Conservation (phyloP, 2,888 invertebrate genomes). For the Pristionchus arcanus region DNA sequence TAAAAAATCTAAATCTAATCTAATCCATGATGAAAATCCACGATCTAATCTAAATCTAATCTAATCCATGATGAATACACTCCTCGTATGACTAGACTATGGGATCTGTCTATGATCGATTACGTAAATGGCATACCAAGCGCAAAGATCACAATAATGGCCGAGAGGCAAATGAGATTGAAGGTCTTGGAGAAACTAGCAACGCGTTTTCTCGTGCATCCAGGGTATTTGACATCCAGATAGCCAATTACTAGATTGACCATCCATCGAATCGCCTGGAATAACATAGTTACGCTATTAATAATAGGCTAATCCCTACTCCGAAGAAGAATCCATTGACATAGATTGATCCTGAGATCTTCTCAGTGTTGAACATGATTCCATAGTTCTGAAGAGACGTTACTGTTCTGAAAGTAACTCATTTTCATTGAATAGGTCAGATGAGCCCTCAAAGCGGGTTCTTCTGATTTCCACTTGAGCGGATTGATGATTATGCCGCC, state of each 20-base stretch:
- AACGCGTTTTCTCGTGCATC: slow-evolving; percentile 23
- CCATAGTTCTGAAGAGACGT: slow-evolving; percentile 73
- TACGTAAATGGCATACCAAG: neutral
- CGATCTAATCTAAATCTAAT: no score
- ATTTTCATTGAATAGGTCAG: neutral
- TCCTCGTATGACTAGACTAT: no score
- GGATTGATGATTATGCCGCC: neutral
- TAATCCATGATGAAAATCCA: no score
- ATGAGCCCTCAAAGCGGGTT: neutral
- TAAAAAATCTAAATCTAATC: no score
- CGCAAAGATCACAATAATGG: slow-evolving; percentile 45
- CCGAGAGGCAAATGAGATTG: slow-evolving; percentile 15
- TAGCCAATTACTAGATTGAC: slow-evolving; percentile 54
- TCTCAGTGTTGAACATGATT: slow-evolving; percentile 77
- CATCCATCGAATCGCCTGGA: slow-evolving; percentile 48
- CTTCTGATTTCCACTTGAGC: no score
- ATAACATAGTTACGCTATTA: no score
- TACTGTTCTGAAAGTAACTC: slow-evolving; percentile 59
- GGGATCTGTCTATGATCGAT: no score
- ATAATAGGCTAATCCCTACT: neutral
- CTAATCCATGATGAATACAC: no score
- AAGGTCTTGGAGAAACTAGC: slow-evolving; percentile 18
- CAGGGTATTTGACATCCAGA: slow-evolving; percentile 41
- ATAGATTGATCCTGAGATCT: slow-evolving; percentile 72
- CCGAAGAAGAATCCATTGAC: slow-evolving; percentile 67